A percentile compares a stretch with the other conserved stretches of the same genome.
These are phyloP conservation scores for Penaeus monodon DNA, from an alignment of 2,888 invertebrate species.

Conservation along the genomic window DNA sequence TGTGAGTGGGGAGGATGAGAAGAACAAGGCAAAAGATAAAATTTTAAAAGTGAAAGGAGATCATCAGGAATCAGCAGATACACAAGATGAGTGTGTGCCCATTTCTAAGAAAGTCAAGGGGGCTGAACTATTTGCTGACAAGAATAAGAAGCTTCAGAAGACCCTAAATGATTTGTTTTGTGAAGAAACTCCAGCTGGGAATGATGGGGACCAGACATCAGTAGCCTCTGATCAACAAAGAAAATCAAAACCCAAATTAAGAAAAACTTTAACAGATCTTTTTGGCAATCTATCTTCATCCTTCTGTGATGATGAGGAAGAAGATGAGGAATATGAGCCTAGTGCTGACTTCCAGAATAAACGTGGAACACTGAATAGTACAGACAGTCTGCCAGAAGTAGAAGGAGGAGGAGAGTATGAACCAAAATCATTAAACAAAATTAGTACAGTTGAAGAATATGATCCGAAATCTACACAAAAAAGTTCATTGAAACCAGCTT, in stretches of 20 bases:
- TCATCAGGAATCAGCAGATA: not conserved
- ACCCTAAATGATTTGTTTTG: conserved; percentile 12
- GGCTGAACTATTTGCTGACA: not conserved
- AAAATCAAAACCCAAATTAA: conserved; percentile 9
- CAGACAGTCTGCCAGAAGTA: not conserved
- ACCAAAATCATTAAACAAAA: conserved; percentile 19
- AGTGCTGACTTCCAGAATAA: not conserved
- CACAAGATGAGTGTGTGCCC: too few relatives aligned
- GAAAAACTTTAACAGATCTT: conserved; percentile 20
- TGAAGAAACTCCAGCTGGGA: not conserved
- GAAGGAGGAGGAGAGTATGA: conserved; percentile 12
- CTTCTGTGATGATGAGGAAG: not conserved
- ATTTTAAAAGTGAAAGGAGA: not conserved
- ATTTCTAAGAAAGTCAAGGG: too few relatives aligned
- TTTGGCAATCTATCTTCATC: conserved; percentile 3
- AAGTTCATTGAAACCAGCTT: not conserved
- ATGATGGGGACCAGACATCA: conserved; percentile 7
- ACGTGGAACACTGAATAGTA: not conserved
- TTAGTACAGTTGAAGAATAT: not conserved
- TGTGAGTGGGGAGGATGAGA: not conserved
- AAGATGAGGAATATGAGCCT: not conserved
- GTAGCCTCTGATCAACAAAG: not conserved
- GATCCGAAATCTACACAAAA: not conserved
- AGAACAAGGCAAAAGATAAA: not conserved
- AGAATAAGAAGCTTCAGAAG: conserved; percentile 15